Evolutionary conservation across 2,888 invertebrate genomes (phyloP), one percentile per base, ranked within the genome.

Genomic region (Acleris sparsana): DNA sequence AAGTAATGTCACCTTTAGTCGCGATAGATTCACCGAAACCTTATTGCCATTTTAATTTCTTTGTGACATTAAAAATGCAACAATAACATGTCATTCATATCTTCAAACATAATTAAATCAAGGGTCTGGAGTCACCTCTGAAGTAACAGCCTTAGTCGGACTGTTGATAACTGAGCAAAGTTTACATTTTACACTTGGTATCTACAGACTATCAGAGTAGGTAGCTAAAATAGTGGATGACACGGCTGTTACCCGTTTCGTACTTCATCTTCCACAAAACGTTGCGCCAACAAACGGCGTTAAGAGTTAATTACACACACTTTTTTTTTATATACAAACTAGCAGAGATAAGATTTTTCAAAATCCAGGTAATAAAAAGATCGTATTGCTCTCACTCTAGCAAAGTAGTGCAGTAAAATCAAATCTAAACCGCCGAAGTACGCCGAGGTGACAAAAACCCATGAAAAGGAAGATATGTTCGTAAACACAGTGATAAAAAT

Each of bases 401-500:
- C 25, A 25, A 33, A 33, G 9, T 33, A 33, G 33, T 9, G 9
- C 33, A 9, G 3, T 2, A 33, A 3, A 33, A 33, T 9, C 33
- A 33, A 33, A 33, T 33, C 33, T 9, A 33, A 3, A 33, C 25
- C 3, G 9, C 0, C 9, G 9, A 1, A 64, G 63, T 48, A 59
- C 61, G 29, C 59, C 25, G 9, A 69, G 62, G 61, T 33, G 53
- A 51, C 43, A 62, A 17, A 44, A n/a, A 43, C 20, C 56, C 58
- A 53, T 65, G 69, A 59, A 55, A 56, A 65, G 22, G 18, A 70
- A 68, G 69, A 68, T 72, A 70, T 70, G 71, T 71, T 72, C 71
- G 73, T 74, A 78, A 77, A 72, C 73, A 76, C 81, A 82, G 80
- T 83, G 81, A 81, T 83, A 84, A 75, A 77, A 68, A 73, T 76